Conservation (phyloP, 2,113 vertebrate genomes). For the Cyanoliseus patagonus region DNA sequence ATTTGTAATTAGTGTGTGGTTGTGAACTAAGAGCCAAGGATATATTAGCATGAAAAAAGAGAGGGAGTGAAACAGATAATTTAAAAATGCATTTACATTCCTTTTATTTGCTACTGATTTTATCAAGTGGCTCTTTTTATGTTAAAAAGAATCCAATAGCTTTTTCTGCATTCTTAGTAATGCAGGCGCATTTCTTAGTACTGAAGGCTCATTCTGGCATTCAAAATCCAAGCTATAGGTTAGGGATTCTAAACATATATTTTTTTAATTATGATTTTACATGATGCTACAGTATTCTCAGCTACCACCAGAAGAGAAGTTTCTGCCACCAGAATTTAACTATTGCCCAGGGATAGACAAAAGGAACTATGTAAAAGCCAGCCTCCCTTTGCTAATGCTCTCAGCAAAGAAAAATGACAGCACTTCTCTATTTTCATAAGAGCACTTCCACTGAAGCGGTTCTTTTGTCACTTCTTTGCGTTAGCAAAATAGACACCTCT, state of each 20-base stretch:
- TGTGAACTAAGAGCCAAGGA: background rate
- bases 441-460: background rate
- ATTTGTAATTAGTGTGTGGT: constrained; percentile 17
- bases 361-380: background rate
- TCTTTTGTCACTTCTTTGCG: background rate
- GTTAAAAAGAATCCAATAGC: background rate
- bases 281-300: background rate
- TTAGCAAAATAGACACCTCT: background rate
- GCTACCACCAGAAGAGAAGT: background rate
- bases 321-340: constrained; percentile 8
- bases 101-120: background rate
- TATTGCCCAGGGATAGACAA: constrained; percentile 13
- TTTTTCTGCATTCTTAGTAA: background rate
- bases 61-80: constrained; percentile 12
- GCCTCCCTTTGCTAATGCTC: background rate
- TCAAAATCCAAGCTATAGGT: background rate
- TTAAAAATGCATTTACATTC: background rate
- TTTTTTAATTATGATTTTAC: background rate
- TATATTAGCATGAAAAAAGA: constrained; percentile 25
- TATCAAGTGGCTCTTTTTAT: background rate
- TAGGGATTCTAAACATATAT: background rate
- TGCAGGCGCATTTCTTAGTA: background rate
- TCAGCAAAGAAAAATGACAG: background rate
- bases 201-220: background rate
- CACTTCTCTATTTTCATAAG: background rate